Evolutionary conservation across 53 echinoderm and acorn worm genomes (phyloP), one percentile per base, ranked within the genome.

Genomic region (Echinometra lucunter): DNA sequence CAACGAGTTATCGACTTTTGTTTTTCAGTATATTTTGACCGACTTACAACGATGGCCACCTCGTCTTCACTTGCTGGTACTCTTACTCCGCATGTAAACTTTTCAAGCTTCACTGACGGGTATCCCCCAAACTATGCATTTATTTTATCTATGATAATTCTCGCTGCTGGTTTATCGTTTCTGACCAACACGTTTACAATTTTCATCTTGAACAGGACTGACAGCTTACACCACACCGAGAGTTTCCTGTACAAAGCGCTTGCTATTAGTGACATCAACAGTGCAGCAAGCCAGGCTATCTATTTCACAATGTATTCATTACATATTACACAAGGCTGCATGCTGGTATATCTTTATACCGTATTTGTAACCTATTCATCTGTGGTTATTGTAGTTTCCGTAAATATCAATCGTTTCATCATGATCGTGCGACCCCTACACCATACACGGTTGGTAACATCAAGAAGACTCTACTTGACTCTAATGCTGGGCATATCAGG

Each of bases 371-470:
- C 44, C 42, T 81, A 81, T 44, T 6, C 44, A 42, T 81, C 81
- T 21, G 18, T 81, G 4, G 11, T 81, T 38, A 81, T 81, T 19
- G 23, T 81, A 15, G 23, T 42, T 38, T 9, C 44, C 13, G 28
- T 81, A 19, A 38, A 81, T 19, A 35, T 81, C 13, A 85, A 85
- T 85, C 85, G 85, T 9, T 85, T 85, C 37, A n/a, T 85, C 47
- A 85, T 85, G 85, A 81, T 81, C 44, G 44, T 81, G 81, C 38
- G 42, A 44, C 81, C 85, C 28, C 27, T 85, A 18, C 85, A n/a
- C 6, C 81, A 81, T 44, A 69, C 9, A 10, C 44, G 81, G 4
- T 21, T 44, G 81, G 81, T 81, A 44, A 81, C 81, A 19, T 6
- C 81, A 1, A 44, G 44, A 12, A 81, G 81, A 44, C 38, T 81